A percentile compares a stretch with the other conserved stretches of the same genome.
Evolutionary conservation across 2,888 invertebrate species (phyloP).

Genomic region (Stomorhina lunata): DNA sequence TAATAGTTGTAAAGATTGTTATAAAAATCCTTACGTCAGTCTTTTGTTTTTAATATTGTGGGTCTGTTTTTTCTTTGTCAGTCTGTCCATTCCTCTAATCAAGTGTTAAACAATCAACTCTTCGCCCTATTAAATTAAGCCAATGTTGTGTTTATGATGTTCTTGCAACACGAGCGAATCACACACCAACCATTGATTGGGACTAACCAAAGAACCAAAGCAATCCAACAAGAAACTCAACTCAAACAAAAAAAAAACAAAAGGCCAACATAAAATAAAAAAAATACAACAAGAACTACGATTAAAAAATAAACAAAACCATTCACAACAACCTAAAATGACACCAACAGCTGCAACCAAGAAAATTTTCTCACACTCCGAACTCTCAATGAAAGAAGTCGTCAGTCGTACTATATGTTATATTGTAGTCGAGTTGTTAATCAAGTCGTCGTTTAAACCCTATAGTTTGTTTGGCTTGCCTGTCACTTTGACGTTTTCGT

Average conservation of each 20-base stretch:
- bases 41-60: neutral
- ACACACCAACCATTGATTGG: conserved; percentile 50
- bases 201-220: neutral
- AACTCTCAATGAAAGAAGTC: conserved; percentile 51
- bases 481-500: neutral
- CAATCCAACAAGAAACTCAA: conserved; percentile 38
- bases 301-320: conserved; percentile 69
- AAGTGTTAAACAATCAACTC: conserved; percentile 65
- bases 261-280: neutral
- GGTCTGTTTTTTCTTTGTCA: neutral
- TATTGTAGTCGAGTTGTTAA: conserved; percentile 57
- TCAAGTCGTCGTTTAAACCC: conserved; percentile 64
- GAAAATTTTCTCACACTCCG: conserved; percentile 79
- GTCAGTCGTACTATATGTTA: neutral
- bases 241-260: conserved; percentile 40
- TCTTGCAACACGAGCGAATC: conserved; percentile 64
- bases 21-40: neutral
- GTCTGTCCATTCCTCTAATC: conserved; percentile 48
- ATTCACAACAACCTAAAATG: conserved; percentile 54
- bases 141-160: conserved; percentile 57
- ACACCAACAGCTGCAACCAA: conserved; percentile 77
- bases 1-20: neutral
- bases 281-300: conserved; percentile 35
- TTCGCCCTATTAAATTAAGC: conserved; percentile 59
- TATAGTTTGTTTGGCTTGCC: conserved; percentile 21